These are phyloP conservation scores for Acanthacorydalis orientalis DNA, from an alignment of 2,888 invertebrate species.

Conservation along the genomic window DNA sequence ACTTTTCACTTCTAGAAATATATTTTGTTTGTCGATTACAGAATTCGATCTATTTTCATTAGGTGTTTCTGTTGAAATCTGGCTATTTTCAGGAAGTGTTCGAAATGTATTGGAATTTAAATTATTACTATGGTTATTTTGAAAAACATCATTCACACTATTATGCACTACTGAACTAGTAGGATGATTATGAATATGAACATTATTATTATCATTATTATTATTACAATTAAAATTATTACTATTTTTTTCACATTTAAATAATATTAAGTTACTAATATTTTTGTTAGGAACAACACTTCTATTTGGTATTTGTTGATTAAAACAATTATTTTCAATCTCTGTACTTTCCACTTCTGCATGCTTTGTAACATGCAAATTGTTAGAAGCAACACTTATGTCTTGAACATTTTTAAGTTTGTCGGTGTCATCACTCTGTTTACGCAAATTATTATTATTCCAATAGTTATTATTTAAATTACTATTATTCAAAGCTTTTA, in stretches of 20 bases:
- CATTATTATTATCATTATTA: slow-evolving; percentile 1
- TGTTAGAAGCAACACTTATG: too few species aligned
- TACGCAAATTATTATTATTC: too few species aligned
- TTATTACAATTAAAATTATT: slow-evolving; percentile 2
- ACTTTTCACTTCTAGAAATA: too few species aligned
- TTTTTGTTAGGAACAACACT: slow-evolving; percentile 5
- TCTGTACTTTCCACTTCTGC: too few species aligned
- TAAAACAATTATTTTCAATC: too few species aligned
- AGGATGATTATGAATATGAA: background rate
- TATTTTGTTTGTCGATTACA: too few species aligned
- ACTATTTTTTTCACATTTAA: slow-evolving; percentile 2
- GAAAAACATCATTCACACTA: background rate
- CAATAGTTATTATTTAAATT: too few species aligned
- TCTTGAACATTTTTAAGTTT: too few species aligned
- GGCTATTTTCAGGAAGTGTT: background rate
- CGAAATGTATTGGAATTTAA: too few species aligned
- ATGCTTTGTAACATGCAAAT: too few species aligned
- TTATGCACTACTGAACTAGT: background rate
- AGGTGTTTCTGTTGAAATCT: background rate
- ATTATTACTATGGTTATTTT: background rate
- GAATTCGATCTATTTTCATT: background rate
- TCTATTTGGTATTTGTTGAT: slow-evolving; percentile 5
- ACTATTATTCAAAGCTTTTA: too few species aligned
- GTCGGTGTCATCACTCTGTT: too few species aligned
- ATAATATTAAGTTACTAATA: background rate